Evolutionary conservation across 2,888 invertebrate species (phyloP), one percentile per base, ranked within the genome.

Genomic region (Phyllotreta cruciferae): DNA sequence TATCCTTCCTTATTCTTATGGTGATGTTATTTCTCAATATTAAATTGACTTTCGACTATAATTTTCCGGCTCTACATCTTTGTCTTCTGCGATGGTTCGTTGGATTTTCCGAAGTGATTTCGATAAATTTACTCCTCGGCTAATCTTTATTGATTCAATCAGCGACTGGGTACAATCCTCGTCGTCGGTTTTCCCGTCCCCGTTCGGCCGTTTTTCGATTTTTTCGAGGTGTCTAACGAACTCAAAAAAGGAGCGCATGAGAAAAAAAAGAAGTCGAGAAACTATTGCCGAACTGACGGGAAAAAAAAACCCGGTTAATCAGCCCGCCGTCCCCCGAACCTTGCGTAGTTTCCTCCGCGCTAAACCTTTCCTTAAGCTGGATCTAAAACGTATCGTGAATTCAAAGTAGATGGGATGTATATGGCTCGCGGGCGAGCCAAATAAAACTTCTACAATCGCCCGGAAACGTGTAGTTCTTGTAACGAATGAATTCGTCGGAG

Each of bases 391-490:
- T 49, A 24, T 38, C 57, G 6, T 57, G 57, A 57, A 57, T 57
- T 49, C 39, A 57, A 49, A 57, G 57, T 49, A 57, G 49, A 39
- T 49, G 57, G 24, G 24, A 24, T 24, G 24, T 24, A 24, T 57
- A 38, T 34, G 11, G 49, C 57, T 49, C 41, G n/a, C 8, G 24
- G 57, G 47, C 49, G 41, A 38, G 49, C 11, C 47, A 57, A 57
- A 57, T 49, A 57, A 57, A 57, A 57, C 57, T 57, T 57, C 49
- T 52, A 57, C 57, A 57, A 57, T 57, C 49, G 47, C 41, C 49
- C 47, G 7, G 49, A 57, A 57, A 37, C 37, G 49, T 57, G 37
- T 41, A 11, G 34, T 57, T 38, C 49, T 8, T 34, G 47, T 57
- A 49, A 57, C 49, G 49, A 57, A 57, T 57, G 57, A 49, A 49